Evolutionary conservation across 2,797 vertebrate species (phyloP), one percentile per base, ranked within the genome.

Genomic region (Sebastes dallii): DNA sequence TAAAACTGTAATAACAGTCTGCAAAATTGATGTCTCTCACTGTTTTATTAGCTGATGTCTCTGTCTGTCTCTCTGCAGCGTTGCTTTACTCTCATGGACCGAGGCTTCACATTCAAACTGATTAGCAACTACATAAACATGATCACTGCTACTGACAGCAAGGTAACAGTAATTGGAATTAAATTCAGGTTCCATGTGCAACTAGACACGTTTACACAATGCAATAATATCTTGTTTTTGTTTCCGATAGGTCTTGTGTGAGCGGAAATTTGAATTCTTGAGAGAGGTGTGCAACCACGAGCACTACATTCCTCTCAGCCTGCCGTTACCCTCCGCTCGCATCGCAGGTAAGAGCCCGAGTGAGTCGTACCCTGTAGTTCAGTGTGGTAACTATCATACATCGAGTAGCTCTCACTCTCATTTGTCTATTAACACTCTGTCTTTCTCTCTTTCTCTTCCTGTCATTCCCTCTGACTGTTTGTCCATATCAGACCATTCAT

Each of bases 241-340:
- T 77, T 32, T 59, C 36, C 59, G 18, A 4, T 86, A 99, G 98
- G 94, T 93, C 50, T 91, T 99, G 86, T 97, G 96, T 82, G 97
- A 98, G 86, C 96, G 97, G 90, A 99, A 99, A 90, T 99, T 99
- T 92, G 99, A 99, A 76, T 99, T 99, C 90, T 94, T 99, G 81
- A 96, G 97, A 92, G 98, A 99, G 88, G 97, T 99, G 77, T 99
- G 99, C 86, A 98, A 98, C 88, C 96, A 99, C 2, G 99, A 99
- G 81, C 98, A 99, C 90, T 99, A 98, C 86, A 97, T 99, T 78
- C 97, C 98, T 56, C 94, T 99, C 82, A 99, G 98, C 88, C 95
- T 99, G 77, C 98, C 99, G 13, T 91, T 99, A 73, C 95, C 96
- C 50, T 99, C 98, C 2, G 96, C 97, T 78, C 94, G 96, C 80